A percentile compares a stretch with the other conserved stretches of the same genome.
Evolutionary conservation across 2,888 invertebrate species (phyloP).

Genomic region (Hemicrepidius hirtus): DNA sequence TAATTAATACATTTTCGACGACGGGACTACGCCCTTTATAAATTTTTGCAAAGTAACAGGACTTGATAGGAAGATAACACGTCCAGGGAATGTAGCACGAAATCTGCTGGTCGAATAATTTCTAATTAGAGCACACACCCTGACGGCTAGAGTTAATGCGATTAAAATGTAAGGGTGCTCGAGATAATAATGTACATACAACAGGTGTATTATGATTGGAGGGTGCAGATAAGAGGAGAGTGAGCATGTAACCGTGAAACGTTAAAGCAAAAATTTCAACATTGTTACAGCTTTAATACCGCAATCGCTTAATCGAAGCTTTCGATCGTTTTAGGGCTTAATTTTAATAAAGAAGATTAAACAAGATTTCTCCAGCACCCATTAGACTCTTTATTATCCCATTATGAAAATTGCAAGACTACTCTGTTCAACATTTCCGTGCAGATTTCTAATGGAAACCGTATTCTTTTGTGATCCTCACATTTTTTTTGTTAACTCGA

Average conservation of each 20-base stretch:
- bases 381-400: constrained; percentile 2
- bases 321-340: background rate
- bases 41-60: constrained; percentile 1
- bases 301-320: constrained; percentile 12
- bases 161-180: constrained; percentile 51
- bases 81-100: constrained; percentile 5
- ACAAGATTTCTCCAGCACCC: background rate
- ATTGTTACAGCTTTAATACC: constrained; percentile 3
- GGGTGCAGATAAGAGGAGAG: constrained; percentile 41
- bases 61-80: constrained; percentile 11
- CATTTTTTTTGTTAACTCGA: background rate
- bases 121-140: constrained; percentile 46
- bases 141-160: constrained; percentile 45
- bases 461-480: too few relatives aligned
- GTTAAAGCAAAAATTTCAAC: constrained; percentile 33
- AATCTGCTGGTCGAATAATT: constrained; percentile 42
- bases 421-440: background rate
- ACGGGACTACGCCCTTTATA: constrained; percentile 5
- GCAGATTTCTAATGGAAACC: too few relatives aligned
- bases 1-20: constrained; percentile 27
- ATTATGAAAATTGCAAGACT: background rate
- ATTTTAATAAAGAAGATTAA: background rate
- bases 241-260: constrained; percentile 46
- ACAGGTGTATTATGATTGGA: constrained; percentile 52
- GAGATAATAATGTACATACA: constrained; percentile 50